Conservation (phyloP, 2,888 invertebrate genomes). For the Trissonchulus sp. region DNA sequence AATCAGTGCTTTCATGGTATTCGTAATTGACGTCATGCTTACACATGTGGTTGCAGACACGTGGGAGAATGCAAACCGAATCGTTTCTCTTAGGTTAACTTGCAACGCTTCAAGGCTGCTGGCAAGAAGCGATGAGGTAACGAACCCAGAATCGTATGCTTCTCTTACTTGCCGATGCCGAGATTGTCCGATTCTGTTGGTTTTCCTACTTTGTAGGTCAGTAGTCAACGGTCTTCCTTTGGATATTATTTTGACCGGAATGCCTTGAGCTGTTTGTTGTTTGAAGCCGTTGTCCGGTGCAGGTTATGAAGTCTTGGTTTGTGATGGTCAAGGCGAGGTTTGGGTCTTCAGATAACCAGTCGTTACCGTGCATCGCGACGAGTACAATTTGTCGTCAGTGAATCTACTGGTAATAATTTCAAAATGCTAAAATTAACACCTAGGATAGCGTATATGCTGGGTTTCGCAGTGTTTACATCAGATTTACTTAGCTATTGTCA, state of each 20-base stretch:
- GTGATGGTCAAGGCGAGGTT: background rate
- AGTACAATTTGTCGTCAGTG: too few species aligned
- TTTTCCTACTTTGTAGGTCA: too few species aligned
- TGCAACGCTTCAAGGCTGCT: background rate
- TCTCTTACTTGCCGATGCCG: background rate
- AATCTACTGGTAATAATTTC: too few species aligned
- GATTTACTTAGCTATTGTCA: too few species aligned
- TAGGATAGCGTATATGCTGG: too few species aligned
- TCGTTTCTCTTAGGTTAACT: background rate
- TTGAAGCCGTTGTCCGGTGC: background rate
- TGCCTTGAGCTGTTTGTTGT: background rate
- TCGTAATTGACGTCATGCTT: background rate
- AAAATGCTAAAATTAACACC: too few species aligned
- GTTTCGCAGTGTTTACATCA: too few species aligned
- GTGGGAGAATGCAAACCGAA: background rate
- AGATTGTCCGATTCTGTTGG: too few species aligned
- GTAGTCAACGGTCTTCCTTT: too few species aligned
- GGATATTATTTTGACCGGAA: background rate
- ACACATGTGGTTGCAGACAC: background rate
- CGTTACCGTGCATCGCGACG: too few species aligned
- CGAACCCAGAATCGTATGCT: background rate
- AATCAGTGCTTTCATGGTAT: slow-evolving; percentile 7
- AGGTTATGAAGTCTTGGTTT: background rate
- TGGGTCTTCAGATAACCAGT: background rate
- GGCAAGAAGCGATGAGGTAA: background rate